Evolutionary conservation across 2,888 invertebrate genomes (phyloP), one percentile per base, ranked within the genome.

Genomic region (Lasiommata megera): DNA sequence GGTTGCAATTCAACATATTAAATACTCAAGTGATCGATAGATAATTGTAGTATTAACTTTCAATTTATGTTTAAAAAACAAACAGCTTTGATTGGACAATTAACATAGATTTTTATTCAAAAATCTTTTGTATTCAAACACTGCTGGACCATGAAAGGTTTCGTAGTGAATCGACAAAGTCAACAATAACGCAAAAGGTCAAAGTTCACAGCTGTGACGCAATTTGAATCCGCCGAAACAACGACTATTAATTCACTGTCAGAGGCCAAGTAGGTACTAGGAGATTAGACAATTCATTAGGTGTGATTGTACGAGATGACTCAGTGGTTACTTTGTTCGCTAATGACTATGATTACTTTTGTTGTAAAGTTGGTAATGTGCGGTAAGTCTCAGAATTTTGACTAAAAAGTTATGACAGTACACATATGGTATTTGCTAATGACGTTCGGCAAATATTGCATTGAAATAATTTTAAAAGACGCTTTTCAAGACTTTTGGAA

Each of bases 201-300:
- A 57, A 23, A 46, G 29, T 46, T 43, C 6, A 48, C 36, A 48
- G 17, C 14, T 31, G 14, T 58, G 52, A 47, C 43, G 54, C 37
- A 50, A 50, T 43, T 37, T 41, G 12, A 34, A 50, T 44, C 43
- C 43, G 44, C 54, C 58, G 50, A 58, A 60, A 60, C 53, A 60
- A 54, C 43, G 37, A 36, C 75, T 76, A 79, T 84, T 82, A 82
- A 79, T 79, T 77, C 70, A 69, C 80, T 77, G 80, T 79, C 79
- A 77, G 70, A 78, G 75, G 77, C 70, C 69, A 70, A 73, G 56
- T 54, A 73, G 71, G 38, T 28, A 51, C 71, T 67, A 69, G 75
- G 44, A 77, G 80, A 84, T 87, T 82, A 83, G 84, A 83, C 88
- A 85, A 88, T 84, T 88, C 88, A 88, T 90, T 88, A 89, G 73